These are phyloP conservation scores for Nesidiocoris tenuis DNA, from an alignment of 2,888 invertebrate species.

Conservation along the genomic window DNA sequence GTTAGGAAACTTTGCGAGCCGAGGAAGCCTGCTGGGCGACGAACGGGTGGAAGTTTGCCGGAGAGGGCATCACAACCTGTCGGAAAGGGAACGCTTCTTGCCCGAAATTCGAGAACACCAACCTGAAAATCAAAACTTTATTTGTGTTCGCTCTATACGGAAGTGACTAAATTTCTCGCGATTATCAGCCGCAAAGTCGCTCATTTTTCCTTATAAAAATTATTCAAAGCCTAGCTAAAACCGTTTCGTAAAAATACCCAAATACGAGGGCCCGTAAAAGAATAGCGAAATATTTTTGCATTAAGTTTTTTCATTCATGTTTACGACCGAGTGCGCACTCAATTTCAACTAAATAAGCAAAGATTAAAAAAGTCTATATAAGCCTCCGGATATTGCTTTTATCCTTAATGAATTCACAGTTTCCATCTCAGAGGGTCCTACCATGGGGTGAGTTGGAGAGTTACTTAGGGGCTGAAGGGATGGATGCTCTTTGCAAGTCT, in stretches of 20 bases:
- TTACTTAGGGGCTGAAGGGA: neutral
- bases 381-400: neutral
- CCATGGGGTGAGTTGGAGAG: neutral
- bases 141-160: no score
- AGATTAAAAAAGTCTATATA: neutral
- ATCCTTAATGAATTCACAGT: neutral
- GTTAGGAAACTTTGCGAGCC: conserved; percentile 26
- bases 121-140: no score
- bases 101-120: no score
- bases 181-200: no score
- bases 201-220: no score
- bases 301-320: neutral
- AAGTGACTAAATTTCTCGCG: no score
- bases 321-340: neutral
- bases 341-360: neutral
- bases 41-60: no score
- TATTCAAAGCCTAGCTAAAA: no score
- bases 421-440: neutral
- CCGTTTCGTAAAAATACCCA: no score
- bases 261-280: no score
- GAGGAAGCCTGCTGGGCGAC: conserved; percentile 1
- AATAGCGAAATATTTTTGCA: no score
- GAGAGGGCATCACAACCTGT: neutral
- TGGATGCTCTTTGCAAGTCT: neutral
- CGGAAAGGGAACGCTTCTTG: no score